Conservation (phyloP, 1,140 invertebrate species). For the Macrobrachium nipponense region DNA sequence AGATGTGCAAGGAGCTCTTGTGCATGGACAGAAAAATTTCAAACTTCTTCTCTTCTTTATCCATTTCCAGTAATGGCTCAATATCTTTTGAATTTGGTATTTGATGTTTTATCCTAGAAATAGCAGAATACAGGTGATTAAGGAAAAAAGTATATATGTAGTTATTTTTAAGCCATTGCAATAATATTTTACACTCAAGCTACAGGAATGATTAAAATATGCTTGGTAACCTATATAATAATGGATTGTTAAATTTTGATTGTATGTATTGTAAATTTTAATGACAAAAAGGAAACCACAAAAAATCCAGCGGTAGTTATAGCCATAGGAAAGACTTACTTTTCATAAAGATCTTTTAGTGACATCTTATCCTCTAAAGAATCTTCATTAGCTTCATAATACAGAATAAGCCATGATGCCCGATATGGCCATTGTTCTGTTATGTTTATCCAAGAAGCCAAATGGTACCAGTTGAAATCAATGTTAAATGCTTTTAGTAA, state of each 20-base stretch:
- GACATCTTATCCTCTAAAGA: slow-evolving; percentile 86
- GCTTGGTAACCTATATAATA: no score
- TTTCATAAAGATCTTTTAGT: slow-evolving; percentile 90
- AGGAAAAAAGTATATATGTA: no score
- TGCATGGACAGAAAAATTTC: slow-evolving; percentile 93
- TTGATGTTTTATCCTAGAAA: slow-evolving; percentile 72
- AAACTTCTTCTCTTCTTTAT: slow-evolving; percentile 93
- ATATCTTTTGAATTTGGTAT: slow-evolving; percentile 88
- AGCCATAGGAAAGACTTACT: slow-evolving; percentile 66
- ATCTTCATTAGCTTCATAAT: slow-evolving; percentile 91
- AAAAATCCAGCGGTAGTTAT: slow-evolving; percentile 29
- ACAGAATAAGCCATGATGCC: slow-evolving; percentile 96
- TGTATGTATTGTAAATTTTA: no score
- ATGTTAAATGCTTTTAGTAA: slow-evolving; percentile 98
- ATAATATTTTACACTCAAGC: no score
- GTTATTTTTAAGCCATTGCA: no score
- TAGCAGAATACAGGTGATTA: no score
- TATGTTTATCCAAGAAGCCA: slow-evolving; percentile 97
- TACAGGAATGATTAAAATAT: no score
- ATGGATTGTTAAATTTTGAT: no score
- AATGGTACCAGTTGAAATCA: slow-evolving; percentile 98
- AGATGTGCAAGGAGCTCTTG: slow-evolving; percentile 71
- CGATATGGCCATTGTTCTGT: slow-evolving; percentile 99
- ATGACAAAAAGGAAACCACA: slow-evolving; percentile 60
- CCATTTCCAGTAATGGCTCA: slow-evolving; percentile 89